Percentiles rank a stretch among this genome's conserved stretches.
These are phyloP conservation scores for human (Homo sapiens) DNA, from an alignment of 2,113 vertebrate genomes.

Conservation along the genomic window GRCh38 chr3:117869001-117869500, in stretches of 20 bases:
- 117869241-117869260: neutral
- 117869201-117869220: neutral
- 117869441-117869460: neutral
- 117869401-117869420: neutral
- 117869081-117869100: neutral
- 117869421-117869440: neutral
- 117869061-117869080: neutral
- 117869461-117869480: neutral
- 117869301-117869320: neutral
- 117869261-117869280: neutral
- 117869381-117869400: slow-evolving; percentile 6
- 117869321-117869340: neutral
- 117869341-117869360: neutral
- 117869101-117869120: neutral
- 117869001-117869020: neutral
- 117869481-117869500: neutral
- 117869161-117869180: neutral
- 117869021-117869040: neutral
- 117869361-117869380: neutral
- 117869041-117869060: neutral
- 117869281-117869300: neutral
- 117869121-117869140: neutral
- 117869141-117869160: neutral
- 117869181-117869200: neutral
- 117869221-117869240: neutral